A percentile compares a stretch with the other conserved stretches of the same genome.
phyloP scores from a whole-genome alignment of 2,888 invertebrate species.

The Volucella zonaria region DNA sequence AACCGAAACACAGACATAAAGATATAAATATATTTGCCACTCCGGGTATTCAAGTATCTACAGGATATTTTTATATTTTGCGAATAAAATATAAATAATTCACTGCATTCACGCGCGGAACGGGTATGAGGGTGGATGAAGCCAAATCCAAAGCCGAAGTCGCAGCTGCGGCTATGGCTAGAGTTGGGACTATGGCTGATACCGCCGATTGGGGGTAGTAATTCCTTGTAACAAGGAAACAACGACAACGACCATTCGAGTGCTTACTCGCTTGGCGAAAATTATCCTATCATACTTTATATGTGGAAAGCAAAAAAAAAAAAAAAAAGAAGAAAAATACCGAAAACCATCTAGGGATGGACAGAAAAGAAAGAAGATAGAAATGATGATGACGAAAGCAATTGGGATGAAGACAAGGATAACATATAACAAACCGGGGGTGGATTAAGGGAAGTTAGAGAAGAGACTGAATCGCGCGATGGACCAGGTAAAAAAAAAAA shows the following conservation, averaged over 20 bases:
- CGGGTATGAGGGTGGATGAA: background rate
- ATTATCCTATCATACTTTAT: slow-evolving; percentile 49
- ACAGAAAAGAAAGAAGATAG: slow-evolving; percentile 46
- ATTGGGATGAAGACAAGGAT: slow-evolving; percentile 60
- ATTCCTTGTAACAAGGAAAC: slow-evolving; percentile 56
- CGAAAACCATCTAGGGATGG: slow-evolving; percentile 48
- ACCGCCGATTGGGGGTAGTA: slow-evolving; percentile 29
- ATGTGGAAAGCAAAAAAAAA: background rate
- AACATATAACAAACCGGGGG: background rate
- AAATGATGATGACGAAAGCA: slow-evolving; percentile 70
- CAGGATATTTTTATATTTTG: slow-evolving; percentile 57
- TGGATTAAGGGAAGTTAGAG: background rate
- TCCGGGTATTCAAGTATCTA: slow-evolving; percentile 10
- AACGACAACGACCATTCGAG: background rate
- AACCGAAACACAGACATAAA: slow-evolving; percentile 46
- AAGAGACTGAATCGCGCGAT: slow-evolving; percentile 20
- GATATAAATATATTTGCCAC: slow-evolving; percentile 40
- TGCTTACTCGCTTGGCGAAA: slow-evolving; percentile 42
- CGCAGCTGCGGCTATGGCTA: too few species aligned
- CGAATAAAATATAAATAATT: slow-evolving; percentile 66
- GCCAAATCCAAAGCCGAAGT: too few species aligned
- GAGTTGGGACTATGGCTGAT: too few species aligned
- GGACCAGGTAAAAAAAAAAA: slow-evolving; percentile 48
- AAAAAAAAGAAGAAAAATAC: slow-evolving; percentile 11
- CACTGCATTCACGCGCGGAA: slow-evolving; percentile 57